These are phyloP conservation scores for Eolophus roseicapilla DNA, from an alignment of 2,113 vertebrate species.

Conservation along the genomic window DNA sequence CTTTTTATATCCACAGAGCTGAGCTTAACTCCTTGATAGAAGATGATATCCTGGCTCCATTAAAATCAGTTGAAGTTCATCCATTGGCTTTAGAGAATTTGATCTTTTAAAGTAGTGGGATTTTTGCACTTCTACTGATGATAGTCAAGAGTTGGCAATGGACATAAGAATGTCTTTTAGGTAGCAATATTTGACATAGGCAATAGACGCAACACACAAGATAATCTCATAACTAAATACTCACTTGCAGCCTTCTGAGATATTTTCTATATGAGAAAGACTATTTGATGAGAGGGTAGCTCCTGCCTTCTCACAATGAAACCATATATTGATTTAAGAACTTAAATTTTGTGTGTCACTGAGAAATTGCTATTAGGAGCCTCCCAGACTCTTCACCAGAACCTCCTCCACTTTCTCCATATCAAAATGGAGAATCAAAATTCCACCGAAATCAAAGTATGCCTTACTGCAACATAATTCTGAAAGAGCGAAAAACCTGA, in stretches of 20 bases:
- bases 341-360: not conserved
- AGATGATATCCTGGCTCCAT: not conserved
- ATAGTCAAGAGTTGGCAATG: not conserved
- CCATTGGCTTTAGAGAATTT: not conserved
- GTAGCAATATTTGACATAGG: not conserved
- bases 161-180: not conserved
- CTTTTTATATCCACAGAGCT: not conserved
- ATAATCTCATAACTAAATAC: not conserved
- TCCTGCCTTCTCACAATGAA: not conserved
- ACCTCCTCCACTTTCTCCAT: not conserved
- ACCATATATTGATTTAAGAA: not conserved
- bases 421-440: not conserved
- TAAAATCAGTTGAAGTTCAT: not conserved
- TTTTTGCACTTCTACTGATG: not conserved
- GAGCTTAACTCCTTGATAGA: not conserved
- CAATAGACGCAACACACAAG: not conserved
- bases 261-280: not conserved
- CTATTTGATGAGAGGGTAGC: not conserved
- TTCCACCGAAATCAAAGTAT: not conserved
- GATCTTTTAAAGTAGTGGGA: not conserved
- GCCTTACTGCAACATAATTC: not conserved
- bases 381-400: not conserved
- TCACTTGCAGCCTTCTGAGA: not conserved
- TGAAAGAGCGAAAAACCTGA: not conserved
- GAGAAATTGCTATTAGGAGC: not conserved